Evolutionary conservation across 2,113 vertebrate species (phyloP).

Genomic region (Sigmodon hispidus): DNA sequence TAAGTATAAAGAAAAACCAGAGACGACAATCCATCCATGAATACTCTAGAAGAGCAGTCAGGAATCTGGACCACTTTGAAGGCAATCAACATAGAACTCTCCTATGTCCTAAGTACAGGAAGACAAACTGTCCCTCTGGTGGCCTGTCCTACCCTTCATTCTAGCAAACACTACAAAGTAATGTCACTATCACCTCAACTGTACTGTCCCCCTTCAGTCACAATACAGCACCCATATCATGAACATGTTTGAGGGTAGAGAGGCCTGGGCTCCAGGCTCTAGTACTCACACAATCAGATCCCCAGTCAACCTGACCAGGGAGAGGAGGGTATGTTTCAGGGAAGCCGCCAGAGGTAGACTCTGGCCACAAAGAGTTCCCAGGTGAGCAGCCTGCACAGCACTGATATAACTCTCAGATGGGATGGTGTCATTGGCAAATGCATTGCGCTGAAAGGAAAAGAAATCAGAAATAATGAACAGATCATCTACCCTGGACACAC

Average conservation of each 20-base stretch:
- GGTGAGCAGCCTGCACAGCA: slow-evolving; percentile 96
- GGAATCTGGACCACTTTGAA: neutral
- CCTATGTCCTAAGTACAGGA: neutral
- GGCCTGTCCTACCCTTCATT: neutral
- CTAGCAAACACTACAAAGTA: neutral
- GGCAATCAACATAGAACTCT: neutral
- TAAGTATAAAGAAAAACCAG: slow-evolving; percentile 23
- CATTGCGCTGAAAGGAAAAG: slow-evolving; percentile 91
- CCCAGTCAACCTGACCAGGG: slow-evolving; percentile 95
- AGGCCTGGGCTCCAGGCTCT: fast-evolving
- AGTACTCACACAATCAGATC: slow-evolving; percentile 96
- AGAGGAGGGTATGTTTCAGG: slow-evolving; percentile 96
- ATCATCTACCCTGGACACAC: neutral
- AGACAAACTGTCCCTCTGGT: neutral
- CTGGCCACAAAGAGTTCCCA: slow-evolving; percentile 96
- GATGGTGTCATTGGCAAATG: slow-evolving; percentile 98
- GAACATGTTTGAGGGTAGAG: neutral
- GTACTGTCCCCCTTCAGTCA: neutral
- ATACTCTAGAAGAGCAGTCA: neutral
- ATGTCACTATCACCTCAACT: neutral
- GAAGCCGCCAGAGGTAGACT: slow-evolving; percentile 95
- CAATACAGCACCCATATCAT: fast-evolving
- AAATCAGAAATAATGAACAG: neutral
- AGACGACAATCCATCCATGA: neutral
- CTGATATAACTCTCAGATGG: slow-evolving; percentile 98